A percentile compares a stretch with the other conserved stretches of the same genome.
These are phyloP conservation scores for Trachythela sp. DNA, from an alignment of 64 coral and sea anemone genomes.

Conservation along the genomic window DNA sequence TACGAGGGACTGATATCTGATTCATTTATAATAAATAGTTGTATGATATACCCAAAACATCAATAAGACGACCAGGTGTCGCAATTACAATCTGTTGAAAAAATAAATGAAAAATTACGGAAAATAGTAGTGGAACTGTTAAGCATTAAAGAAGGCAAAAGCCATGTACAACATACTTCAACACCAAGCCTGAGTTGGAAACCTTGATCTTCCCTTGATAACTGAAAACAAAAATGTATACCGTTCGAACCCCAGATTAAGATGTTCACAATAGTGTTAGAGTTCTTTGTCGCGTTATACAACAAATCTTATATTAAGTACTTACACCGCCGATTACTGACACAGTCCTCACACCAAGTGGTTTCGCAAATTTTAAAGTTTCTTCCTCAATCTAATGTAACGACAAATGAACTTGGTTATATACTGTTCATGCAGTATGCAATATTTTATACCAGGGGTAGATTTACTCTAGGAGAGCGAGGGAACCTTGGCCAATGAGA, in stretches of 20 bases:
- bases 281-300: no score
- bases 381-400: slow-evolving; percentile 95
- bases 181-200: slow-evolving; percentile 88
- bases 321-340: slow-evolving; percentile 98
- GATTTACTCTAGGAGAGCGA: no score
- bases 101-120: slow-evolving; percentile 1
- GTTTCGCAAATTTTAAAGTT: slow-evolving; percentile 75
- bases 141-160: not conserved
- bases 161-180: slow-evolving; percentile 55
- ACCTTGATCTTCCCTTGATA: slow-evolving; percentile 97
- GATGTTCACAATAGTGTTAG: no score
- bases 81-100: slow-evolving; percentile 88
- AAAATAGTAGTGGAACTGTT: not conserved
- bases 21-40: not conserved
- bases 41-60: slow-evolving; percentile 90
- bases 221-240: slow-evolving; percentile 32
- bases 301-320: not conserved
- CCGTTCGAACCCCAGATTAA: no score
- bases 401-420: not conserved
- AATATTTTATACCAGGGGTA: no score
- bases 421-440: not conserved
- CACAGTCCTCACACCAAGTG: slow-evolving; percentile 87
- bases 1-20: not conserved
- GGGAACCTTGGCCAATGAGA: no score
- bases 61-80: slow-evolving; percentile 93